Conservation (phyloP, 2,797 vertebrate species). For the Melanotaenia parkinsoni region DNA sequence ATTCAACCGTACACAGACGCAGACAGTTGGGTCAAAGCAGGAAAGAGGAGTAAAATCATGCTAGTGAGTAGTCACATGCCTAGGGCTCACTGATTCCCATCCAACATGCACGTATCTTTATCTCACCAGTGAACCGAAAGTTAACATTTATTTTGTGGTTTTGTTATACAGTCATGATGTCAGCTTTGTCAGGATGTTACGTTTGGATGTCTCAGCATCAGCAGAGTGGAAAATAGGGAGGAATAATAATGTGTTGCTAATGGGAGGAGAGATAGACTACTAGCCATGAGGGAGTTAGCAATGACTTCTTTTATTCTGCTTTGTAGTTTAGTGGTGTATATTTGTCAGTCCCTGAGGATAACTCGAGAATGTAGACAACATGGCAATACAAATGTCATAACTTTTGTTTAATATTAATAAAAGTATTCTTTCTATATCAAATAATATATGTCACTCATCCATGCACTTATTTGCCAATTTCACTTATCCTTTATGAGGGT, state of each 20-base stretch:
- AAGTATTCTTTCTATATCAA: background rate
- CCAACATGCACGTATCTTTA: conserved; percentile 51
- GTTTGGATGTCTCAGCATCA: conserved; percentile 37
- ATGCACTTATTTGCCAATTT: background rate
- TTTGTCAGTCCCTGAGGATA: conserved; percentile 25
- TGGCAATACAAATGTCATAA: conserved; percentile 9
- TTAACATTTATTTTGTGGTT: conserved; percentile 59
- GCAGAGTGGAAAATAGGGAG: conserved; percentile 34
- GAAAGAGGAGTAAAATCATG: conserved; percentile 54
- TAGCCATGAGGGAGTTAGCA: conserved; percentile 25
- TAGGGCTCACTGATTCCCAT: conserved; percentile 57
- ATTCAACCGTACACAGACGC: conserved; percentile 61
- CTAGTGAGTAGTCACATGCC: conserved; percentile 61
- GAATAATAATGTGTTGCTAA: conserved; percentile 42
- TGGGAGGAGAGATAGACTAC: conserved; percentile 30
- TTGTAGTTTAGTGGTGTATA: conserved; percentile 23
- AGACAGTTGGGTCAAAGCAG: conserved; percentile 64
- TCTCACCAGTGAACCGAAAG: conserved; percentile 52
- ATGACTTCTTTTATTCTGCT: conserved; percentile 30
- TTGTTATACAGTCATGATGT: conserved; percentile 47
- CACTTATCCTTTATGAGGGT: background rate
- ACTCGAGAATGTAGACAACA: conserved; percentile 9
- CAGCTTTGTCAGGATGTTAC: conserved; percentile 42
- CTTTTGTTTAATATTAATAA: background rate
- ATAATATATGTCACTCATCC: conserved; percentile 3